Evolutionary conservation across 2,888 invertebrate species (phyloP).

Genomic region (Lasioglossum zephyrum): DNA sequence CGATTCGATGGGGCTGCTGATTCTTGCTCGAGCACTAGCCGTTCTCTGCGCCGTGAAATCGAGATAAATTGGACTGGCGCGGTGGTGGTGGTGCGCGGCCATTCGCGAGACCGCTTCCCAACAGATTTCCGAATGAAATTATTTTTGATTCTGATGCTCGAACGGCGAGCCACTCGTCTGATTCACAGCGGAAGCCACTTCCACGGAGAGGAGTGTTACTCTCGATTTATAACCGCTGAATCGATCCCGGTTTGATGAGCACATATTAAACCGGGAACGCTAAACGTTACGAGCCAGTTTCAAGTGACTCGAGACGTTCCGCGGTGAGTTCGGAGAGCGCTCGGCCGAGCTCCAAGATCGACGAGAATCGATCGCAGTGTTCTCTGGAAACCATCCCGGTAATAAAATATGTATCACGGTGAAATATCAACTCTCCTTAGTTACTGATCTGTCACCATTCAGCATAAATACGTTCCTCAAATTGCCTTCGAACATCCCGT

Average conservation of each 20-base stretch:
- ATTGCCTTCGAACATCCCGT: no score
- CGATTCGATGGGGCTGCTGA: neutral
- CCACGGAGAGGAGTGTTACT: neutral
- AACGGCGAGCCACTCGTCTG: neutral
- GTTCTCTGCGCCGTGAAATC: neutral
- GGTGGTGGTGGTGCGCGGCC: neutral
- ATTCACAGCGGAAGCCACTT: neutral
- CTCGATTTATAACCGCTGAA: conserved; percentile 16
- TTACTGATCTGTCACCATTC: no score
- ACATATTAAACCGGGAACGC: neutral
- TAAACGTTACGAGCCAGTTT: neutral
- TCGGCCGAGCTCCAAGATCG: neutral
- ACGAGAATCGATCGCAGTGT: neutral
- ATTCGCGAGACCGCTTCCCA: neutral
- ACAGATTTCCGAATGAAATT: conserved; percentile 3
- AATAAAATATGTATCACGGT: no score
- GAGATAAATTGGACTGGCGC: neutral
- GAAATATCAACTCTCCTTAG: neutral
- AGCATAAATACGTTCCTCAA: no score
- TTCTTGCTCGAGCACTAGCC: neutral
- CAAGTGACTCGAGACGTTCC: conserved; percentile 5
- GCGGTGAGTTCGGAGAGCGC: neutral
- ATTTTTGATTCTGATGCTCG: conserved; percentile 1
- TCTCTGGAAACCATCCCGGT: neutral
- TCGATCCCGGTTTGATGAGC: neutral